Conservation (phyloP, 2,888 invertebrate species). For the Stenodema calcarata region DNA sequence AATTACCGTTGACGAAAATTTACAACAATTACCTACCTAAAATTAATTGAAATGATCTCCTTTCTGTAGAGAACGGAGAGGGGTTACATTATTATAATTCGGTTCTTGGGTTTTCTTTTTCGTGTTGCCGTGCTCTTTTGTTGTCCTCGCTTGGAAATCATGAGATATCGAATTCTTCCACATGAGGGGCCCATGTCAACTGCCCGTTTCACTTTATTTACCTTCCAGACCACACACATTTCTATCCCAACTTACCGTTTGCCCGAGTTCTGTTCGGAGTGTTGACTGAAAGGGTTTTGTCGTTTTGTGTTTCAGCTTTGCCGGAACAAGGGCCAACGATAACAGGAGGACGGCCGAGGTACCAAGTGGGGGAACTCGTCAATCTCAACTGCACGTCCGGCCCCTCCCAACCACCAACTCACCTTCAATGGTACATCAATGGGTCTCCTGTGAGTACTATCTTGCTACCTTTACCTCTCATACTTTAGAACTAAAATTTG, state of each 20-base stretch:
- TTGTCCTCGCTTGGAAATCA: too few relatives aligned
- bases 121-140: too few relatives aligned
- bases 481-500: too few relatives aligned
- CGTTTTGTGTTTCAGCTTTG: constrained; percentile 67
- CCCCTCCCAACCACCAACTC: constrained; percentile 81
- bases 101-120: too few relatives aligned
- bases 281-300: not conserved
- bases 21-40: too few relatives aligned
- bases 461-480: not conserved
- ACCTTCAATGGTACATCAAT: constrained; percentile 86
- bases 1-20: too few relatives aligned
- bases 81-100: too few relatives aligned
- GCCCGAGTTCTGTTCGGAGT: not conserved
- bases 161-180: too few relatives aligned
- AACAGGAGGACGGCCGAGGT: constrained; percentile 78
- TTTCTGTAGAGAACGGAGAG: too few relatives aligned
- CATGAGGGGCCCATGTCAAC: too few relatives aligned
- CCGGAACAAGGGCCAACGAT: constrained; percentile 84
- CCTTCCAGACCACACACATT: not conserved
- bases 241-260: not conserved
- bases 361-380: constrained; percentile 82
- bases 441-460: constrained; percentile 69
- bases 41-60: too few relatives aligned
- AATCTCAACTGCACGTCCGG: constrained; percentile 85
- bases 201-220: not conserved